Conservation (phyloP, 1,140 invertebrate genomes). For the Formica selysi region DNA sequence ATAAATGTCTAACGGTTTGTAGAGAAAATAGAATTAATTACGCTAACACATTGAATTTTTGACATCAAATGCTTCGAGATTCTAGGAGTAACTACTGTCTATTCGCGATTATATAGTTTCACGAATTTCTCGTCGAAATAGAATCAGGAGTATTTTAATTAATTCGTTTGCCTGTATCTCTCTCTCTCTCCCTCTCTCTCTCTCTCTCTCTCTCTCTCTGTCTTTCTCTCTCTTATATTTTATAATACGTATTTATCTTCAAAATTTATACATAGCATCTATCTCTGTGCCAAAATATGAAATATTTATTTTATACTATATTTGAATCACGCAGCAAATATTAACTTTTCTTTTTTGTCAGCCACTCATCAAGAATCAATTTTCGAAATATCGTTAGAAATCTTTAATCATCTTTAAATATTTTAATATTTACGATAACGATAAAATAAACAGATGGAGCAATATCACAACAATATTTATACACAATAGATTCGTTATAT, state of each 20-base stretch:
- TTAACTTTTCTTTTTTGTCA: not conserved
- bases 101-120: conserved; percentile 26
- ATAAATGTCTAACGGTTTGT: conserved; percentile 71
- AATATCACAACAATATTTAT: not conserved
- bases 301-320: not conserved
- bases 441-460: not conserved
- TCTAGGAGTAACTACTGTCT: conserved; percentile 11
- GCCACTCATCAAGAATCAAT: not conserved
- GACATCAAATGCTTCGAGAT: conserved; percentile 38
- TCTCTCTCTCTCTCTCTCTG: no score
- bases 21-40: conserved; percentile 69
- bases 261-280: not conserved
- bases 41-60: conserved; percentile 40
- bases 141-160: not conserved
- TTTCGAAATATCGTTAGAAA: not conserved
- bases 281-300: not conserved
- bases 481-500: not conserved
- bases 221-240: not conserved
- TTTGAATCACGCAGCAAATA: not conserved
- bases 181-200: no score
- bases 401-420: not conserved
- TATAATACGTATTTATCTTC: not conserved
- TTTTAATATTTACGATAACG: not conserved
- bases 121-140: not conserved
- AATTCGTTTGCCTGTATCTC: not conserved